phyloP scores from a whole-genome alignment of 2,113 vertebrate genomes.

The Anoplopoma fimbria region DNA sequence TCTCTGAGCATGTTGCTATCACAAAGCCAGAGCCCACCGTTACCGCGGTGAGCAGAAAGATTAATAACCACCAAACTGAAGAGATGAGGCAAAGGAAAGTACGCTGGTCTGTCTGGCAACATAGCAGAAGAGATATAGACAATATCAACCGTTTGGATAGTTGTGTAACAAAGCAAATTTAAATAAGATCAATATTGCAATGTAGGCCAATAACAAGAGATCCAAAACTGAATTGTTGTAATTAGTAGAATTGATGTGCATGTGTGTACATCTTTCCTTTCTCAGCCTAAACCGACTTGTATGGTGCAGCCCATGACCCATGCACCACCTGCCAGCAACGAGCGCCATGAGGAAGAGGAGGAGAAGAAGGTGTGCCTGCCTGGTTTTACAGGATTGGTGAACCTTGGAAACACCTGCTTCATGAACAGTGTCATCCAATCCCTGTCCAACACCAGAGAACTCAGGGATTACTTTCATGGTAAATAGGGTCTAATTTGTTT shows the following conservation, averaged over 20 bases:
- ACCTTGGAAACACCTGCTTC: slow-evolving; percentile 98
- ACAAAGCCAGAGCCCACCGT: slow-evolving; percentile 89
- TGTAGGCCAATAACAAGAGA: not conserved
- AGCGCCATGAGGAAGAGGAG: slow-evolving; percentile 92
- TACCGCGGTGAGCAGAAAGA: slow-evolving; percentile 84
- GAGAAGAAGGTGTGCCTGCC: slow-evolving; percentile 97
- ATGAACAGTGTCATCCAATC: slow-evolving; percentile 99
- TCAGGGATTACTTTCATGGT: slow-evolving; percentile 98
- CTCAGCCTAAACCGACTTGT: slow-evolving; percentile 94
- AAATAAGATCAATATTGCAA: not conserved
- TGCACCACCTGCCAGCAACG: slow-evolving; percentile 84
- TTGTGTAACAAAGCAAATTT: not conserved
- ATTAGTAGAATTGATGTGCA: not conserved
- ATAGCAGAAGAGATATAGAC: too few relatives aligned
- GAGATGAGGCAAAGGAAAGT: too few relatives aligned
- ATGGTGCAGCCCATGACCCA: slow-evolving; percentile 99
- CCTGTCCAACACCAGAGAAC: slow-evolving; percentile 96
- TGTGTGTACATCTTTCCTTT: slow-evolving; percentile 12
- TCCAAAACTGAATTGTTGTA: not conserved
- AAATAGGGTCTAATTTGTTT: slow-evolving; percentile 39
- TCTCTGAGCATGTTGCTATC: slow-evolving; percentile 89
- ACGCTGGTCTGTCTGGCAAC: too few relatives aligned
- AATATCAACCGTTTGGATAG: too few relatives aligned
- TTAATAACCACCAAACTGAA: too few relatives aligned
- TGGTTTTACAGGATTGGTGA: slow-evolving; percentile 95